Evolutionary conservation across 2,113 vertebrate genomes (phyloP), one percentile per base, ranked within the genome.

Genomic region (Parus major): DNA sequence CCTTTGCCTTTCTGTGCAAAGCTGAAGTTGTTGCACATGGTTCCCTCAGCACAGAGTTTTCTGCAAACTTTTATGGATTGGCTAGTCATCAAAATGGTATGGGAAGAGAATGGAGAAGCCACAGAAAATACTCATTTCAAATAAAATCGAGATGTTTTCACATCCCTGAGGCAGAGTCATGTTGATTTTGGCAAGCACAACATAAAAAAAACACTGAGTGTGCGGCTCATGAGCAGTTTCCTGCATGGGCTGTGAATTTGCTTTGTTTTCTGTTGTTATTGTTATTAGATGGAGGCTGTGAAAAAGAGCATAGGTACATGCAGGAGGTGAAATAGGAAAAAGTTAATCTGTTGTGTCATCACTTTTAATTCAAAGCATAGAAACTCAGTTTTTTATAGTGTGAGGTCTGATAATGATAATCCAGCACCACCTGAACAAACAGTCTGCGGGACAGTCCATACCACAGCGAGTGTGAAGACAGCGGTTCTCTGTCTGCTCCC

Each of bases 341-440:
- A 97, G 95, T 96, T 98, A 96, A 98, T 97, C 88, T 97, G 88
- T 94, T 7, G 10, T 96, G 90, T 96, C 96, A 97, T 96, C 95
- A 80, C 72, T 81, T 86, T 94, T 92, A 95, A 97, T 89, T 92
- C 95, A 95, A 95, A 98, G 47, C 68, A 17, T 20, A 97, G 93
- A 94, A 90, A 78, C 44, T 88, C 52, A 31, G 88, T 11, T 55
- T 88, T 91, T 92, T 97, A 39, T 63, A 79, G 87, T 88, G 88
- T 96, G 94, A 97, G 95, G 95, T 90, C 96, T 93, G 93, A 90
- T 96, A 94, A 97, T 83, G 93, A 92, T 89, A 96, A 92, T 91
- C 78, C 81, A 31, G 76, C 94, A 94, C 35, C 97, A 98, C 88
- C 94, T 97, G 90, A 96, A 97, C 84, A 94, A 97, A 97, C 92